These are phyloP conservation scores for Pseudolaguvia tuberculata DNA, from an alignment of 2,113 vertebrate genomes.

Conservation along the genomic window DNA sequence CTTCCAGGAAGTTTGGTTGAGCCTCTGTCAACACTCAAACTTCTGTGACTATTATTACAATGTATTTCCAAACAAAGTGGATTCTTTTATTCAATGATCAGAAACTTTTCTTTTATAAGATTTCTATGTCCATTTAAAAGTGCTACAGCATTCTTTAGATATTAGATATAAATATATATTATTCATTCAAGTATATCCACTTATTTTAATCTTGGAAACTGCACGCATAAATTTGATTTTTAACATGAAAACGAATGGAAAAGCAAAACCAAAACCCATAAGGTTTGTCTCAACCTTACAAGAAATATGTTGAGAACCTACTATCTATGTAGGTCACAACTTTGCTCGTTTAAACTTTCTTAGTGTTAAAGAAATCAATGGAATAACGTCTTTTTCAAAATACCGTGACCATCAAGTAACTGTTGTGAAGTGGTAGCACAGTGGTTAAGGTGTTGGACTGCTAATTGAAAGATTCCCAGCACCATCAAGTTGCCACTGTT, in stretches of 20 bases:
- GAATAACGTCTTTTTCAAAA: slow-evolving; percentile 41
- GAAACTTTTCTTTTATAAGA: slow-evolving; percentile 6
- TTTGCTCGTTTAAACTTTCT: slow-evolving; percentile 34
- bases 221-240: slow-evolving; percentile 44
- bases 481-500: too few relatives aligned
- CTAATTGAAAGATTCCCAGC: too few relatives aligned
- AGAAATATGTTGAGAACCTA: slow-evolving; percentile 36
- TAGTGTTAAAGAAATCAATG: slow-evolving; percentile 43
- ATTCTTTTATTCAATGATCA: slow-evolving; percentile 26
- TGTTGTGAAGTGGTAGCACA: too few relatives aligned
- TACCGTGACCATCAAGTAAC: slow-evolving; percentile 39
- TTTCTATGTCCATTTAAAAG: slow-evolving; percentile 45
- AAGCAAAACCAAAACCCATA: slow-evolving; percentile 43
- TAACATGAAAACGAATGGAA: slow-evolving; percentile 41
- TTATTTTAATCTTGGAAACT: slow-evolving; percentile 38
- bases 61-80: slow-evolving; percentile 32
- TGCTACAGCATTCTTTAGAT: slow-evolving; percentile 56
- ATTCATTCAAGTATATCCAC: slow-evolving; percentile 52
- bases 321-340: slow-evolving; percentile 50
- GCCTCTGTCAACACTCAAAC: slow-evolving; percentile 28
- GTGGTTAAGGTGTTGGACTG: too few relatives aligned
- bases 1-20: slow-evolving; percentile 30
- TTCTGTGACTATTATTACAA: slow-evolving; percentile 33
- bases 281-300: slow-evolving; percentile 46
- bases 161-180: slow-evolving; percentile 45